Conservation (phyloP, 2,888 invertebrate species). For the Orchesella flavescens region DNA sequence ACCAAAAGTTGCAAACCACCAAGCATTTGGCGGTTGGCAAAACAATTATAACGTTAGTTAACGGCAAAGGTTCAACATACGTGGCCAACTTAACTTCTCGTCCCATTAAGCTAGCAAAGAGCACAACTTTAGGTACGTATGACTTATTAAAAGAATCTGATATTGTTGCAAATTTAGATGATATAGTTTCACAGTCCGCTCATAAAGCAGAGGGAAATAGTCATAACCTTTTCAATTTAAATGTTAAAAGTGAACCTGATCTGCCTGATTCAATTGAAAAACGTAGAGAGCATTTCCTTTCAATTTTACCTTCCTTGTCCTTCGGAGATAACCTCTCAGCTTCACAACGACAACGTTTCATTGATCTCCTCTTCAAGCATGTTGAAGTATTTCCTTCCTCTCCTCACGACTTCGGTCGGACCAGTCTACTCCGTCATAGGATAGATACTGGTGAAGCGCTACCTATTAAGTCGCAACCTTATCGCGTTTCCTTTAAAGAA, state of each 20-base stretch:
- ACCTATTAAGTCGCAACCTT: conserved; percentile 26
- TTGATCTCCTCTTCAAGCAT: too few relatives aligned
- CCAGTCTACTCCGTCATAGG: background rate
- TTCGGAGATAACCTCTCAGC: too few relatives aligned
- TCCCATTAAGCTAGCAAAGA: background rate
- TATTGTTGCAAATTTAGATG: background rate
- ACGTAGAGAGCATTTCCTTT: too few relatives aligned
- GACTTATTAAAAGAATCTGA: background rate
- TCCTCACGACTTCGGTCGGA: background rate
- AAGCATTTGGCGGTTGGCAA: background rate
- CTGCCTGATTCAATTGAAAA: background rate
- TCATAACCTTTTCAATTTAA: too few relatives aligned
- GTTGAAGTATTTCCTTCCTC: background rate
- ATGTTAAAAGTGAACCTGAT: too few relatives aligned
- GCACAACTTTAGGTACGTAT: background rate
- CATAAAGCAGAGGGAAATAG: too few relatives aligned
- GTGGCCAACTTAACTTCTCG: background rate
- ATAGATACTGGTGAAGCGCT: background rate
- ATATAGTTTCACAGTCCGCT: background rate
- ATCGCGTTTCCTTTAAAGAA: conserved; percentile 23
- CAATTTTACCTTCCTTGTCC: too few relatives aligned
- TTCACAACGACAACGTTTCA: too few relatives aligned
- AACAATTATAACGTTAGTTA: background rate
- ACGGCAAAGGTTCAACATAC: background rate
- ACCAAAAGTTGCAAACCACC: background rate